These are phyloP conservation scores for Onychomys arenicola DNA, from an alignment of 2,797 vertebrate genomes.

Conservation along the genomic window DNA sequence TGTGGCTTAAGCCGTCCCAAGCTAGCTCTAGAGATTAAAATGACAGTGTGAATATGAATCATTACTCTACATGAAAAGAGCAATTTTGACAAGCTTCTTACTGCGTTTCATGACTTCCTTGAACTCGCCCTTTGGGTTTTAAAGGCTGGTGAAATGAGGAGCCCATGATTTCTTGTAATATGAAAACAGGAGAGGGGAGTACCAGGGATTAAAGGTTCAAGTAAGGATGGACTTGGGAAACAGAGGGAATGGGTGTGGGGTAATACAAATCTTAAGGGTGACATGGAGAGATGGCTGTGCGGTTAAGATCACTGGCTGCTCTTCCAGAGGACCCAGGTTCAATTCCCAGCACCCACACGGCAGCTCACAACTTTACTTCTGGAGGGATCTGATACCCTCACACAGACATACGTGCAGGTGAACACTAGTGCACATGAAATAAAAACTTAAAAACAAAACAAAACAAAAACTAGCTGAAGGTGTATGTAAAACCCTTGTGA, in stretches of 20 bases:
- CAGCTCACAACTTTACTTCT: not conserved
- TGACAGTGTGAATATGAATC: not conserved
- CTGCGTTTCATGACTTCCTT: not conserved
- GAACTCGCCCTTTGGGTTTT: not conserved
- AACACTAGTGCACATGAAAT: not conserved
- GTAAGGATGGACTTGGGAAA: not conserved
- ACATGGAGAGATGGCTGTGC: not conserved
- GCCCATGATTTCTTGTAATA: not conserved
- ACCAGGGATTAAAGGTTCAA: not conserved
- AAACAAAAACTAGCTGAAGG: not conserved
- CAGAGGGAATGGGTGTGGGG: no score
- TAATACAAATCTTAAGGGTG: not conserved
- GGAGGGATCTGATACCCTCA: not conserved
- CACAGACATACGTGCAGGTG: not conserved
- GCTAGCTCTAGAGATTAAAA: constrained; percentile 41
- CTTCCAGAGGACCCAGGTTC: not conserved
- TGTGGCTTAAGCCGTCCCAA: not conserved
- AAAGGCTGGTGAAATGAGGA: not conserved
- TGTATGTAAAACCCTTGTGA: not conserved
- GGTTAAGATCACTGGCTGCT: not conserved
- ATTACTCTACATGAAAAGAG: not conserved
- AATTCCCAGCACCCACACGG: not conserved
- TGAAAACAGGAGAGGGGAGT: not conserved
- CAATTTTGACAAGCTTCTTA: not conserved
- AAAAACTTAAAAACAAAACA: not conserved